phyloP scores from a whole-genome alignment of 2,113 vertebrate genomes.

The Bombycilla garrulus region DNA sequence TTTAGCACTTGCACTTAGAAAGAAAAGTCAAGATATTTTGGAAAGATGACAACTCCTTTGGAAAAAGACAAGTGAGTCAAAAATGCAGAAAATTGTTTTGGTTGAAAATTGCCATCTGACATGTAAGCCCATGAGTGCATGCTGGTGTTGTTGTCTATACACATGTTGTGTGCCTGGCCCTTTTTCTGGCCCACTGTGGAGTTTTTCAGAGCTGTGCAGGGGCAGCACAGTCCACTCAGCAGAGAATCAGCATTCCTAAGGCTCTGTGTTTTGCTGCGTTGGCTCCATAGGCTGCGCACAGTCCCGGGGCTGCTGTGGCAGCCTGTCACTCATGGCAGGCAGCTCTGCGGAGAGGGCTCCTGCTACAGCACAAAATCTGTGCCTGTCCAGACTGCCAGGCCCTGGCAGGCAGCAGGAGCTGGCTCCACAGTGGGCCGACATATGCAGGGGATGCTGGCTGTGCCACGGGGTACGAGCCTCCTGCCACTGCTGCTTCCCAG shows the following conservation, averaged over 20 bases:
- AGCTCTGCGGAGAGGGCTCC: background rate
- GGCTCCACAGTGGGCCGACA: background rate
- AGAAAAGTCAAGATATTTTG: background rate
- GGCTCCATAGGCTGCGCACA: fast-evolving
- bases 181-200: background rate
- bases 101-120: background rate
- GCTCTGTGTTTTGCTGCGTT: background rate
- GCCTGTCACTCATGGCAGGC: background rate
- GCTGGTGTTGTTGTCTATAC: background rate
- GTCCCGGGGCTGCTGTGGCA: background rate
- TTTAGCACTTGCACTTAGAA: background rate
- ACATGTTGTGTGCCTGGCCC: background rate
- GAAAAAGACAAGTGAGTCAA: background rate
- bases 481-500: background rate
- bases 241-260: fast-evolving
- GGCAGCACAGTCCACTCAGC: background rate
- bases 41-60: background rate
- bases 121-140: fast-evolving
- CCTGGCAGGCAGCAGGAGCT: conserved; percentile 36
- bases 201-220: background rate
- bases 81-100: background rate
- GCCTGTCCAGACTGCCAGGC: conserved; percentile 12
- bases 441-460: background rate
- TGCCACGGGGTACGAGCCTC: background rate
- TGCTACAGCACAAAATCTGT: background rate